Base-by-base conservation (phyloP, 2,113 vertebrate genomes). In the Stigmatopora nigra region DNA sequence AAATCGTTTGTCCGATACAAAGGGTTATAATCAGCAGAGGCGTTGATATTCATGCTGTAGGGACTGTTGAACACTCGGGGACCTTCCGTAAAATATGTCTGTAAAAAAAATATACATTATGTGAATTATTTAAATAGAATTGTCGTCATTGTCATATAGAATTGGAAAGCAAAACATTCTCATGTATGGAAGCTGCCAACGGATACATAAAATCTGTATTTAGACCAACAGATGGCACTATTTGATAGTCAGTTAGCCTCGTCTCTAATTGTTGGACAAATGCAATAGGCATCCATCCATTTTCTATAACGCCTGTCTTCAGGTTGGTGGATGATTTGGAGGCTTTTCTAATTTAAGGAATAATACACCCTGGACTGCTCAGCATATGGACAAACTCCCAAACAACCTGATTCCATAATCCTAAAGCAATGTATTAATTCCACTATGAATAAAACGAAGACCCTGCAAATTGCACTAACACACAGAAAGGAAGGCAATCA, bases 31-130 rank as follows among this genome's bases (percentile, higher is more conserved):
- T 91, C 91, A 68, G 85, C 48, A 7, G 89, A 88, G 16, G 78
- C 3, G 13, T 73, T 15, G 0, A 78, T 58, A 55, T 73, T 15
- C 0, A 78, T 59, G 57, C 64, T 0, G 62, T 92, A 92, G 0
- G 91, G 91, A 47, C 90, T 91, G 83, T 91, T 88, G 71, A 91
- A 92, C 9, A 80, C 87, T 25, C 88, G 70, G 38, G 88, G 77
- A 44, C 78, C 86, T 25, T 91, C 91, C 13, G 67, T 17, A 1
- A 70, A 47, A 15, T 13, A 20, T 13, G n/a, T 7, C 59, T 91
- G 74, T 2, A 63, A 58, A 69, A 44, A 61, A 61, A 14, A 20
- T 15, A 56, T 3, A 41, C 1, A 10, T 49, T 1, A 68, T 5
- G 57, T 9, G 4, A 2, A 59, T 16, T n/a, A 17, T 38, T 41